Base-by-base conservation (phyloP, 2,888 invertebrate genomes). In the Noctua comes region DNA sequence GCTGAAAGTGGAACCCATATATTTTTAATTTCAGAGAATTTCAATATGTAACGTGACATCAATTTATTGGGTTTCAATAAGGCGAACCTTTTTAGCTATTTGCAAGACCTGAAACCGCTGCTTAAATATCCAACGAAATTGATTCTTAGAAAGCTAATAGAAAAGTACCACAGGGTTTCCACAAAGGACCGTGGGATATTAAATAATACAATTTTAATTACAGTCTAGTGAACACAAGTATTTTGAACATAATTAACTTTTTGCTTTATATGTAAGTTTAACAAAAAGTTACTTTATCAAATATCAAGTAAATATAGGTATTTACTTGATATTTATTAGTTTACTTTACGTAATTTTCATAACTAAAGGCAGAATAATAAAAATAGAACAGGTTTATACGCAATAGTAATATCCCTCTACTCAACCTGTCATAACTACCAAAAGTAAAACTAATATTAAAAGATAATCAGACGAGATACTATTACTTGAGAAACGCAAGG, bases 71-170 rank as follows among this genome's bases (percentile, higher is more conserved):
- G 21, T 36, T 24, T 36, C 54, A 27, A 66, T 18, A 46, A 27
- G 2, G 21, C n/a, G 43, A 36, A 59, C 5, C 31, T n/a, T 51
- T 46, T 43, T 7, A 21, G 13, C 7, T 18, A 65, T 54, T 77
- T 24, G n/a, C 21, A 36, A 62, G 68, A 69, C 21, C 11, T 43
- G 1, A 62, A 51, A 51, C 2, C 1, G 7, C 6, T 59, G 43
- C 24, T 54, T 36, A 31, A 36, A 51, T 24, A 76, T 24, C 24
- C 43, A 54, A 64, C 48, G 1, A 27, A 57, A 66, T 69, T 75
- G 54, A 5, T 69, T 74, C 65, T 65, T 51, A 11, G n/a, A 65
- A 81, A 81, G n/a, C 2, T 48, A 48, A 48, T 48, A 46, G 51
- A 70, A 78, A 54, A 36, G 11, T 18, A 36, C 24, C 13, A 65